Evolutionary conservation across 2,888 invertebrate species (phyloP).

Genomic region (Drepana falcataria): DNA sequence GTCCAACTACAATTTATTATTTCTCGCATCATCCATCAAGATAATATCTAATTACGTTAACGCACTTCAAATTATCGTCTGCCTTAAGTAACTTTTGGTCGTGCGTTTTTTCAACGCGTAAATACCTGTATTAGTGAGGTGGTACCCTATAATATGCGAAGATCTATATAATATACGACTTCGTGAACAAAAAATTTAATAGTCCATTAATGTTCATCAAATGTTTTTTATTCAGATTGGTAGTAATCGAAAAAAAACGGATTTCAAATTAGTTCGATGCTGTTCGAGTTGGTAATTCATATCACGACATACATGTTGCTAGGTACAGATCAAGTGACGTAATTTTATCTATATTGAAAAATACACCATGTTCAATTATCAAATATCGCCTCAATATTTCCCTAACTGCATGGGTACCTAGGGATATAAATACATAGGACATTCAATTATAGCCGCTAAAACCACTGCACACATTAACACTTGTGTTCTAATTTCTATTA

Average conservation of each 20-base stretch:
- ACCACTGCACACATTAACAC: too few relatives aligned
- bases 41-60: slow-evolving; percentile 45
- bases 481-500: too few relatives aligned
- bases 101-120: slow-evolving; percentile 5
- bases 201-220: neutral
- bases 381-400: too few relatives aligned
- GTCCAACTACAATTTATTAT: slow-evolving; percentile 20
- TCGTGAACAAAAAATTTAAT: neutral
- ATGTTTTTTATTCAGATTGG: neutral
- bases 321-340: too few relatives aligned
- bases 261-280: neutral
- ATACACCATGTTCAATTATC: too few relatives aligned
- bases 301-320: too few relatives aligned
- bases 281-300: neutral
- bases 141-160: neutral
- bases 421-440: too few relatives aligned
- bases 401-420: too few relatives aligned
- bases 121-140: neutral
- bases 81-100: slow-evolving; percentile 23
- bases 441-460: too few relatives aligned
- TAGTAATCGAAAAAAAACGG: neutral
- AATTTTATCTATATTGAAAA: too few relatives aligned
- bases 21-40: slow-evolving; percentile 49
- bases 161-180: neutral
- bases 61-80: slow-evolving; percentile 40